phyloP scores from a whole-genome alignment of 2,113 vertebrate genomes.

The Castor canadensis region DNA sequence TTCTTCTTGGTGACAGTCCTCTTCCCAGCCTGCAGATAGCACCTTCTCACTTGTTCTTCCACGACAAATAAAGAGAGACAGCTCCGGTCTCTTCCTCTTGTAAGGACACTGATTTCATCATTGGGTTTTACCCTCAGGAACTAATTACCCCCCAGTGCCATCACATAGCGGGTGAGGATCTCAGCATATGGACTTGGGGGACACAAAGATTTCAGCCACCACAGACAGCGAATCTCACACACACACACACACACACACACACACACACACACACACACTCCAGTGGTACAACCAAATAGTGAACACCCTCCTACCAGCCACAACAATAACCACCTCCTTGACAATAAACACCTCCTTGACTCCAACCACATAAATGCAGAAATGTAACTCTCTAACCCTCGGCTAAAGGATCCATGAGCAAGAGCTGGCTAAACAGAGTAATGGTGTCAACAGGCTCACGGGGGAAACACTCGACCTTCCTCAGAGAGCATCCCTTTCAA shows the following conservation, averaged over 20 bases:
- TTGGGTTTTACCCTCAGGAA: neutral
- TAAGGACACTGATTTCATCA: neutral
- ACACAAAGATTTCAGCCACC: neutral
- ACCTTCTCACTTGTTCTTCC: neutral
- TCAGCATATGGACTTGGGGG: neutral
- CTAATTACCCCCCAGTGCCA: neutral
- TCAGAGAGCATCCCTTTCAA: neutral
- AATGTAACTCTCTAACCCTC: too few relatives aligned
- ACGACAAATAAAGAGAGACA: too few relatives aligned
- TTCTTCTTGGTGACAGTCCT: neutral
- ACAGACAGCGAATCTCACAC: neutral
- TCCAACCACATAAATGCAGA: neutral
- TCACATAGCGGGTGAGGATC: neutral
- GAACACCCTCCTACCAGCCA: accelerated
- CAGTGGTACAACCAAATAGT: neutral
- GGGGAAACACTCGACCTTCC: neutral
- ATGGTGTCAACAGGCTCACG: neutral
- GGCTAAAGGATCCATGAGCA: accelerated
- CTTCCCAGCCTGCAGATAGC: neutral
- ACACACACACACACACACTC: neutral
- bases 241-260: neutral
- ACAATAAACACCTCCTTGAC: too few relatives aligned
- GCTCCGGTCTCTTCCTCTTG: neutral
- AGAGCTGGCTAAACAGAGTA: neutral
- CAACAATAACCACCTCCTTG: too few relatives aligned